phyloP scores from a whole-genome alignment of 2,113 vertebrate genomes.

The Nothocercus nigrocapillus region DNA sequence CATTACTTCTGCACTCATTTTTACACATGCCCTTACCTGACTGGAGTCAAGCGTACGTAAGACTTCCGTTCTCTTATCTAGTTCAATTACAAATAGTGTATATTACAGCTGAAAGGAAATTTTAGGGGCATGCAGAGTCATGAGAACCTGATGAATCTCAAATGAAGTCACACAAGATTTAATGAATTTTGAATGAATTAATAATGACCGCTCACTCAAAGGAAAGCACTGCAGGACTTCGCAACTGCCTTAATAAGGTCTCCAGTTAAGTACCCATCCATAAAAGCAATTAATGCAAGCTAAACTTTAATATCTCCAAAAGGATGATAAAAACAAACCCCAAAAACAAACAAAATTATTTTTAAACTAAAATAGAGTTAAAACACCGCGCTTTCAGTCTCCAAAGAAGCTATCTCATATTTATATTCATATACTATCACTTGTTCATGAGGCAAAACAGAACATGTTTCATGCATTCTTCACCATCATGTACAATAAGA shows the following conservation, averaged over 20 bases:
- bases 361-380: neutral
- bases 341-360: rapidly evolving
- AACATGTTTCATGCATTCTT: neutral
- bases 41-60: neutral
- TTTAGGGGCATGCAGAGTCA: neutral
- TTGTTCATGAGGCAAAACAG: neutral
- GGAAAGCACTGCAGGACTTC: neutral
- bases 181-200: constrained; percentile 17
- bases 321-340: neutral
- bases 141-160: neutral
- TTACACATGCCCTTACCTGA: neutral
- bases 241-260: rapidly evolving
- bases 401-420: neutral
- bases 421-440: rapidly evolving
- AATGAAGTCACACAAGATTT: neutral
- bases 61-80: neutral
- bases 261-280: neutral
- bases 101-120: neutral
- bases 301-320: neutral
- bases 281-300: neutral
- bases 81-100: neutral
- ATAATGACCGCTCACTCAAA: neutral
- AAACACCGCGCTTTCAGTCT: rapidly evolving
- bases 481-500: neutral
- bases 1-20: neutral